Evolutionary conservation across 2,888 invertebrate species (phyloP).

Genomic region (Drosophila borborema): DNA sequence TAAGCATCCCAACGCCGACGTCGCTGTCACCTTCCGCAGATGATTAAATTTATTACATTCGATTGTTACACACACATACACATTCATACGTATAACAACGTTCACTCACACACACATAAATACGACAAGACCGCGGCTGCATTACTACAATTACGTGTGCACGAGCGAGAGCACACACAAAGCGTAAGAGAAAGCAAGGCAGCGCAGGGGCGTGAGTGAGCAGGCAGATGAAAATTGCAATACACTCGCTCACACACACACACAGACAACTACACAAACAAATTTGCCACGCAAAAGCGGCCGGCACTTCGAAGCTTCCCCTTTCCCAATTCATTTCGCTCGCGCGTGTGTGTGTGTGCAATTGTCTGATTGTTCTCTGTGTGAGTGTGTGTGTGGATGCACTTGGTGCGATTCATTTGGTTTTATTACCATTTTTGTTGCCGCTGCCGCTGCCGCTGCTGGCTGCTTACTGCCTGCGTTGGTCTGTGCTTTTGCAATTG

Average conservation of each 20-base stretch:
- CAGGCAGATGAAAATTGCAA: constrained; percentile 71
- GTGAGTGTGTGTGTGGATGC: constrained; percentile 62
- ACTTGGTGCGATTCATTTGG: constrained; percentile 81
- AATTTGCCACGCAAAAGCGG: constrained; percentile 74
- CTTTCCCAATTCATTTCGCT: constrained; percentile 22
- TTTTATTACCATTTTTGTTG: constrained; percentile 77
- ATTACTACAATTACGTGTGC: constrained; percentile 54
- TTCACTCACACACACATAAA: constrained; percentile 13
- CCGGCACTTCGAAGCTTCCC: constrained; percentile 68
- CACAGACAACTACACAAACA: constrained; percentile 36
- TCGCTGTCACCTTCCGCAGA: constrained; percentile 29
- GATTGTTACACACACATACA: constrained; percentile 52
- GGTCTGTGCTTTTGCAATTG: constrained; percentile 61
- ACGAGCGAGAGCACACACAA: constrained; percentile 15
- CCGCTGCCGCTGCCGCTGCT: constrained; percentile 8
- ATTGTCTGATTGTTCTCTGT: constrained; percentile 51
- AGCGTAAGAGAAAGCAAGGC: constrained; percentile 24
- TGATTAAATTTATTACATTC: constrained; percentile 62
- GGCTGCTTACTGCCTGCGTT: constrained; percentile 49
- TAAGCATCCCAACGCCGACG: constrained; percentile 51
- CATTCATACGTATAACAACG: background rate
- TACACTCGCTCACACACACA: constrained; percentile 62
- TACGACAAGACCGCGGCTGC: constrained; percentile 60
- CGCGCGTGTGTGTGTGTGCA: constrained; percentile 34
- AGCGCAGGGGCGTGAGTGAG: constrained; percentile 44